These are phyloP conservation scores for Meghimatium bilineatum DNA, from an alignment of 2,888 invertebrate genomes.

Conservation along the genomic window DNA sequence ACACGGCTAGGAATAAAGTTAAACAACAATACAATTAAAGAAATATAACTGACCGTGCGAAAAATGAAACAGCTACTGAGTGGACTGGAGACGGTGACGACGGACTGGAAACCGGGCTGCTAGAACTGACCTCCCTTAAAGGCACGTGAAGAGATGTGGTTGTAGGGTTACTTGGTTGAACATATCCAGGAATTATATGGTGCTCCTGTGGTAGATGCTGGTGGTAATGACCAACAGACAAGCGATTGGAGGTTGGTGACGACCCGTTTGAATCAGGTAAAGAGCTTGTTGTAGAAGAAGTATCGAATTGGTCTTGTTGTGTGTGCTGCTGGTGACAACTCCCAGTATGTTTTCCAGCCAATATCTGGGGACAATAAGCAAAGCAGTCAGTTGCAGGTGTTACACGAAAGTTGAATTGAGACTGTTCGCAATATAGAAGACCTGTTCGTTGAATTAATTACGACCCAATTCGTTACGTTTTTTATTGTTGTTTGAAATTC, in stretches of 20 bases:
- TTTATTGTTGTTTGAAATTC: no score
- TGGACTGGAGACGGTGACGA: conserved; percentile 62
- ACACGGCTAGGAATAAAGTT: neutral
- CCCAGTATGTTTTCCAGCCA: conserved; percentile 2
- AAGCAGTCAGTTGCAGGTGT: no score
- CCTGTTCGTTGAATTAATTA: no score
- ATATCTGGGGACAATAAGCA: conserved; percentile 27
- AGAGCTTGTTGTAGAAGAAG: neutral
- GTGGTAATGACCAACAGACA: conserved; percentile 2
- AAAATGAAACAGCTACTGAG: conserved; percentile 68
- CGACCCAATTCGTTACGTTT: no score
- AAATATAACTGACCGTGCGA: conserved; percentile 61
- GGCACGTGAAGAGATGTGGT: conserved; percentile 39
- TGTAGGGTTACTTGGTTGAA: conserved; percentile 3
- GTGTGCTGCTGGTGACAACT: neutral
- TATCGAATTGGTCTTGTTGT: neutral
- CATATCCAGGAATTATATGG: conserved; percentile 28
- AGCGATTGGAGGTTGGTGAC: neutral
- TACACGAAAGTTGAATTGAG: no score
- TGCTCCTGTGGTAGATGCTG: conserved; percentile 11
- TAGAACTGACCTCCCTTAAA: conserved; percentile 37
- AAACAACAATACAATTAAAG: no score
- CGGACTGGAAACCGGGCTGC: conserved; percentile 51
- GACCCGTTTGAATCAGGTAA: neutral
- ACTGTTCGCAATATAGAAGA: no score